Conservation (phyloP, 1,140 invertebrate genomes). For the Formica exsecta region DNA sequence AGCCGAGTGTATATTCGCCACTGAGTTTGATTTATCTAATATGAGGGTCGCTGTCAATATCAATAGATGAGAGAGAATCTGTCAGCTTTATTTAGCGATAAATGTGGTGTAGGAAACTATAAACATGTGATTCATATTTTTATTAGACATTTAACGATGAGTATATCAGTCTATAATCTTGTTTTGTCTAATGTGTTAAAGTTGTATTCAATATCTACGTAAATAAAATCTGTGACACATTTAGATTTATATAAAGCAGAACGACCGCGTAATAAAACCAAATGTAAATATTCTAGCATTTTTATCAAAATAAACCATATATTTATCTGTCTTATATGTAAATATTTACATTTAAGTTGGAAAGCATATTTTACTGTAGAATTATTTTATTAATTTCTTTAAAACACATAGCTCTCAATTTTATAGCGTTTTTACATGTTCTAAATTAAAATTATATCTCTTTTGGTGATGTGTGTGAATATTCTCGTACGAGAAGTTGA, state of each 20-base stretch:
- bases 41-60: constrained; percentile 36
- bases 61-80: constrained; percentile 22
- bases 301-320: neutral
- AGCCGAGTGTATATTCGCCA: neutral
- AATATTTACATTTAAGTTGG: neutral
- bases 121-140: neutral
- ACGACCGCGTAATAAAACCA: neutral
- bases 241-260: neutral
- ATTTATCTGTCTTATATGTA: neutral
- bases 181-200: neutral
- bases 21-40: constrained; percentile 47
- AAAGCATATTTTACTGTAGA: neutral
- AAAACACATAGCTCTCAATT: neutral
- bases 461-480: constrained; percentile 6
- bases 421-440: neutral
- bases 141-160: neutral
- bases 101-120: neutral
- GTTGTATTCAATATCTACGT: neutral
- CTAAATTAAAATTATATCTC: constrained; percentile 41
- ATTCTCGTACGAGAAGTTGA: neutral
- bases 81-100: neutral
- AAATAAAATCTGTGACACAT: constrained; percentile 1
- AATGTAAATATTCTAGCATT: neutral
- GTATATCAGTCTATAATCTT: neutral
- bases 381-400: neutral